These are phyloP conservation scores for Mormyrus proboscirostris DNA, from an alignment of 2,797 vertebrate species.

Conservation along the genomic window DNA sequence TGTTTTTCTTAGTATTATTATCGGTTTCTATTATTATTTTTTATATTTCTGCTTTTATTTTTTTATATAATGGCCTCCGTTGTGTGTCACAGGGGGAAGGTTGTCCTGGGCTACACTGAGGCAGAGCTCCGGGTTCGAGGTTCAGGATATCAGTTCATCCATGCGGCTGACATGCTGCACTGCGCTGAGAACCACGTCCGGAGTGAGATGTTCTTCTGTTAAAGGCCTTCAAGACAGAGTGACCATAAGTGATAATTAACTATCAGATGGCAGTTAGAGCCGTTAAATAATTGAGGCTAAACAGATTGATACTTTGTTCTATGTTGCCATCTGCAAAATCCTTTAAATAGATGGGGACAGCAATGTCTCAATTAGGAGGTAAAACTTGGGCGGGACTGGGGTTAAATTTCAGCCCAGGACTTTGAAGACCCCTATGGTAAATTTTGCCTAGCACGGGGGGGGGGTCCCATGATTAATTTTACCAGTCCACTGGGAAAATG, in stretches of 20 bases:
- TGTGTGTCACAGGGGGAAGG: conserved; percentile 51
- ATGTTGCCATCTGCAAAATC: background rate
- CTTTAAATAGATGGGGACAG: background rate
- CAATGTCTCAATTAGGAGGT: background rate
- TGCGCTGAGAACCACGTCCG: conserved; percentile 64
- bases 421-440: background rate
- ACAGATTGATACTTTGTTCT: background rate
- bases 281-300: background rate
- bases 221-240: background rate
- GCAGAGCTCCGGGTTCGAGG: conserved; percentile 61
- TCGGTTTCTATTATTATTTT: background rate
- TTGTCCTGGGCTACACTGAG: conserved; percentile 63
- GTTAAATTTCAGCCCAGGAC: background rate
- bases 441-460: background rate
- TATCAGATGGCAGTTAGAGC: background rate
- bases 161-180: conserved; percentile 64
- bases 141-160: conserved; percentile 66
- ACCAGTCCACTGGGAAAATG: background rate
- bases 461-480: background rate
- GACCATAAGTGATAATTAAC: background rate
- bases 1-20: background rate
- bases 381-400: background rate
- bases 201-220: conserved; percentile 48
- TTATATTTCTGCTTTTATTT: background rate
- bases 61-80: background rate